Evolutionary conservation across 2,888 invertebrate species (phyloP), one percentile per base, ranked within the genome.

Genomic region (Hydrotaea diabolus): DNA sequence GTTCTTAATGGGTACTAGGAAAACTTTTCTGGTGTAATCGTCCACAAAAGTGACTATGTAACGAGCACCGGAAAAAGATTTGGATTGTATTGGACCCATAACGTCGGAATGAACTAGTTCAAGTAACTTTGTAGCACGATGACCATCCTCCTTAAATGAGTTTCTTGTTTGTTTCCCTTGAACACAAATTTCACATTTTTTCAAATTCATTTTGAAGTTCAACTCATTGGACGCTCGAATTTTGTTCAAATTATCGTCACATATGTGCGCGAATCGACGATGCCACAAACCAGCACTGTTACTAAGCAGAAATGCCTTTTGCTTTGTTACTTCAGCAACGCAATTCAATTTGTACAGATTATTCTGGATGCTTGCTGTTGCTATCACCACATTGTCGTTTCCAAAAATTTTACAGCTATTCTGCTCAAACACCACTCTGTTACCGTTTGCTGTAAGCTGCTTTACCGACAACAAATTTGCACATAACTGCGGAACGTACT

Each of bases 11-110:
- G 86, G 82, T 0, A 72, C 11, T 17, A 86, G 75, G 74, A 87
- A 86, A 0, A 86, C 72, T 76, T 82, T 87, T n/a, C 86, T 39
- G 7, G 82, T 82, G 26, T 69, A 86, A 82, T 91, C 90, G 87
- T 92, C 92, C 74, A 90, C 88, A n/a, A n/a, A n/a, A n/a, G n/a
- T n/a, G n/a, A n/a, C n/a, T n/a, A 74, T 92, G 90, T 2, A 88
- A 90, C 19, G 91, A 66, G 59, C 91, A 86, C 4, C 91, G 90
- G n/a, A 89, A 89, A 88, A 76, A 0, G 91, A 92, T 46, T 80
- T 74, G 5, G 83, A 85, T 79, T 89, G 87, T 88, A 92, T 89
- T 19, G 91, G 91, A 17, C 91, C 91, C 85, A 90, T 90, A 2
- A 91, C 82, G 86, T 92, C 91, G 2, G 89, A 80, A 74, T 91